Evolutionary conservation across 2,113 vertebrate species (phyloP), one percentile per base, ranked within the genome.

Genomic region (Thinocorus orbignyianus): DNA sequence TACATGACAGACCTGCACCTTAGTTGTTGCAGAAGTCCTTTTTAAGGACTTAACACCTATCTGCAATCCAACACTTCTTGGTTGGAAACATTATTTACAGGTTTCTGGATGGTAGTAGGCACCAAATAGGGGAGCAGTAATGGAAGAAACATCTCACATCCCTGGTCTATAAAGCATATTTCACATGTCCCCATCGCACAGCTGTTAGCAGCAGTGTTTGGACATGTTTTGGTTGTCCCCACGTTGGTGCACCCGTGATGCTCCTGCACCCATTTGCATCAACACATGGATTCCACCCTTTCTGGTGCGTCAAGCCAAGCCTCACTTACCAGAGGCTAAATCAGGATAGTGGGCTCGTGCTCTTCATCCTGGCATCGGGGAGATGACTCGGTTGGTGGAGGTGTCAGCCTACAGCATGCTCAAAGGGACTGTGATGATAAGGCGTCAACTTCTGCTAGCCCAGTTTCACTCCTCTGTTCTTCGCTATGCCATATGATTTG

Each of bases 391-490:
- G 93, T 93, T 96, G 95, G 96, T 95, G 93, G 93, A 96, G 95
- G 96, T 96, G 96, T 96, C 93, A 96, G 96, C 93, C 96, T 96
- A 95, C 96, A 96, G 95, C 96, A 96, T 76, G 96, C 94, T 96
- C 93, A 85, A 81, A 97, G 93, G 96, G 93, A 96, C 95, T 96
- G 95, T 94, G 96, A 97, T 96, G 92, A 95, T 96, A 92, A 94
- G 88, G 92, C 83, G 84, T 96, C 95, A 96, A 96, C 93, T 96
- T 97, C 96, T 96, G 96, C 93, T 96, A 96, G 96, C 95, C 96
- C 93, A 96, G 95, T 97, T 97, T 97, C 95, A 93, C 95, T 96
- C 93, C 96, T 95, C 93, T 97, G 95, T 96, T 96, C 96, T 89
- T 94, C 83, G 48, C 93, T 86, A 49, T 91, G 91, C 93, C 95